Percentiles rank a stretch among this genome's conserved stretches.
phyloP scores from a whole-genome alignment of 2,888 invertebrate genomes.

The Ctenicera cuprea region DNA sequence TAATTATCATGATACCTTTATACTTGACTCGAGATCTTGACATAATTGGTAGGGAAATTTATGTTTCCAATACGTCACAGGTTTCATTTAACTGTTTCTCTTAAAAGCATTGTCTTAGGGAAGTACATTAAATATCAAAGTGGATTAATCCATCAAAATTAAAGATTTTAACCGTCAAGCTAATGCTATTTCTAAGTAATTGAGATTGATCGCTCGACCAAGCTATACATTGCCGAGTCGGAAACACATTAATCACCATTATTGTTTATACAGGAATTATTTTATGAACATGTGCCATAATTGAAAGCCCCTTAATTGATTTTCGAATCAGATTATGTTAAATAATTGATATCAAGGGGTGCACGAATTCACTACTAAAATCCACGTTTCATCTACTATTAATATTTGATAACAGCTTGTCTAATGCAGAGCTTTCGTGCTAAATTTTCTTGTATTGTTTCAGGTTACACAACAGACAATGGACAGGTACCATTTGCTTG shows the following conservation, averaged over 20 bases:
- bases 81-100: conserved; percentile 24
- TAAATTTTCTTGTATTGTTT: conserved; percentile 42
- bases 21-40: no score
- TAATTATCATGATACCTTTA: neutral
- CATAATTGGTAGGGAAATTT: neutral
- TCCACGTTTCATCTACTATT: neutral
- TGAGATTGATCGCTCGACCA: conserved; percentile 43
- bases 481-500: conserved; percentile 49
- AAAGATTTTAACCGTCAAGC: conserved; percentile 41
- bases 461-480: conserved; percentile 50
- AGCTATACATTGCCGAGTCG: conserved; percentile 15
- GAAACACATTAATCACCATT: conserved; percentile 45
- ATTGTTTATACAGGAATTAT: conserved; percentile 31
- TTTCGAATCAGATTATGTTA: neutral
- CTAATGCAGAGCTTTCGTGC: conserved; percentile 1
- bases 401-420: conserved; percentile 5
- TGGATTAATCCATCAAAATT: conserved; percentile 49
- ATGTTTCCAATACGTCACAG: neutral
- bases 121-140: conserved; percentile 29
- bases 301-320: conserved; percentile 7
- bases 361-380: neutral
- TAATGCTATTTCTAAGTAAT: conserved; percentile 45
- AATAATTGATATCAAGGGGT: neutral
- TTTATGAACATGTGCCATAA: conserved; percentile 17
- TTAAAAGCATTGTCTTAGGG: conserved; percentile 31